A percentile compares a stretch with the other conserved stretches of the same genome.
Evolutionary conservation across 2,888 invertebrate genomes (phyloP).

Genomic region (Daptonema setosum): DNA sequence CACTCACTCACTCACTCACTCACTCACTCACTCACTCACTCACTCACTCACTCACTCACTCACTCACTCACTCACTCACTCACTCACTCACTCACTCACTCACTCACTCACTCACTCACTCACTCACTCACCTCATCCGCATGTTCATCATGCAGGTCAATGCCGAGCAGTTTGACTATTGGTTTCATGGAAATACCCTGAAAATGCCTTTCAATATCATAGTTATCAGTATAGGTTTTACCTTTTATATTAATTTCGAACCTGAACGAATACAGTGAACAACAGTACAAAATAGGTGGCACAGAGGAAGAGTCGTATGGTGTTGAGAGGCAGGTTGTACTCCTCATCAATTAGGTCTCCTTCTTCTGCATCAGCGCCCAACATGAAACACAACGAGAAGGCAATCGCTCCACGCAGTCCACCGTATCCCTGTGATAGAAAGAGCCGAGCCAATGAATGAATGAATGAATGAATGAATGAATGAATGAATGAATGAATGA

Average conservation of each 20-base stretch:
- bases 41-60: too few species aligned
- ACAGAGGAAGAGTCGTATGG: slow-evolving; percentile 27
- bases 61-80: too few species aligned
- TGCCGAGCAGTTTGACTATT: slow-evolving; percentile 31
- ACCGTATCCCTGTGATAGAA: slow-evolving; percentile 32
- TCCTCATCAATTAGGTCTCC: background rate
- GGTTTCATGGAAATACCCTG: slow-evolving; percentile 35
- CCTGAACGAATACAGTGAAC: slow-evolving; percentile 33
- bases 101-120: too few species aligned
- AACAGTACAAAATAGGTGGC: slow-evolving; percentile 31
- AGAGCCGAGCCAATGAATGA: background rate
- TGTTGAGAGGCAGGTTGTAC: too few species aligned
- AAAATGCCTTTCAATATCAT: too few species aligned
- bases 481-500: too few species aligned
- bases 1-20: too few species aligned
- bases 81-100: too few species aligned
- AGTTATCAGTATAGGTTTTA: too few species aligned
- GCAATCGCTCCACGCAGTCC: slow-evolving; percentile 39
- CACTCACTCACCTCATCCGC: too few species aligned
- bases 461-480: background rate
- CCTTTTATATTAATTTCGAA: too few species aligned
- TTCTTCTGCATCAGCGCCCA: slow-evolving; percentile 26
- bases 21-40: too few species aligned
- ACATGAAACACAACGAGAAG: slow-evolving; percentile 36
- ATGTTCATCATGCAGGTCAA: slow-evolving; percentile 21